Evolutionary conservation across 2,113 vertebrate species (phyloP).

Genomic region (Heterotilapia buettikoferi): DNA sequence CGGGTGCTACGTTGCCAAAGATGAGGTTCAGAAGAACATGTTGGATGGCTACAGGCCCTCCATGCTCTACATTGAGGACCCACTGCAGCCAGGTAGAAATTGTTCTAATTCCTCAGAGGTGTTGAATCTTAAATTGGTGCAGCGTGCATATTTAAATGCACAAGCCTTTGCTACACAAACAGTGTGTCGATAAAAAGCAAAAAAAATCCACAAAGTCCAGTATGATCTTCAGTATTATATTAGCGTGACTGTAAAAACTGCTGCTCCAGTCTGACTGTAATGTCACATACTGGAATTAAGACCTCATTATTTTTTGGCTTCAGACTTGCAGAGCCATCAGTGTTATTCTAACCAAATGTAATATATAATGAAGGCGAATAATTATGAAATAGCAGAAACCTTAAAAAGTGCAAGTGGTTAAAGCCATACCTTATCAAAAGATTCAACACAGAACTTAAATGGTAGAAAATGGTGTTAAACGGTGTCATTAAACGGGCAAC

Average conservation of each 20-base stretch:
- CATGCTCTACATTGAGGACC: slow-evolving; percentile 98
- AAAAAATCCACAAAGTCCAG: background rate
- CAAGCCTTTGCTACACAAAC: background rate
- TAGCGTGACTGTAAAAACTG: background rate
- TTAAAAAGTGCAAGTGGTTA: background rate
- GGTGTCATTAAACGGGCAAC: background rate
- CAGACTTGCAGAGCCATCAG: background rate
- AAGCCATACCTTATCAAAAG: background rate
- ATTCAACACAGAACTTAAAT: background rate
- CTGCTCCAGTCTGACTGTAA: background rate
- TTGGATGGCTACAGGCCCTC: slow-evolving; percentile 94
- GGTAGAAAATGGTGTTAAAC: background rate
- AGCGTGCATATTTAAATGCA: background rate
- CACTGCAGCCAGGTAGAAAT: slow-evolving; percentile 86
- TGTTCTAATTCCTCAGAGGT: background rate
- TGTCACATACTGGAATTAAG: background rate
- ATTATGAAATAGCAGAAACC: background rate
- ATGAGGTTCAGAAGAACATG: slow-evolving; percentile 95
- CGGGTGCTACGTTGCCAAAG: slow-evolving; percentile 95
- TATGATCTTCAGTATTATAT: too few relatives aligned
- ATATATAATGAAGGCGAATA: background rate
- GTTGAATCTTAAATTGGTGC: background rate
- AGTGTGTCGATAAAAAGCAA: fast-evolving
- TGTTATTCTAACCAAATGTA: background rate
- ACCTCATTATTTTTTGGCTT: background rate